phyloP scores from a whole-genome alignment of 2,888 invertebrate genomes.

The Kryphioiulus occultus region DNA sequence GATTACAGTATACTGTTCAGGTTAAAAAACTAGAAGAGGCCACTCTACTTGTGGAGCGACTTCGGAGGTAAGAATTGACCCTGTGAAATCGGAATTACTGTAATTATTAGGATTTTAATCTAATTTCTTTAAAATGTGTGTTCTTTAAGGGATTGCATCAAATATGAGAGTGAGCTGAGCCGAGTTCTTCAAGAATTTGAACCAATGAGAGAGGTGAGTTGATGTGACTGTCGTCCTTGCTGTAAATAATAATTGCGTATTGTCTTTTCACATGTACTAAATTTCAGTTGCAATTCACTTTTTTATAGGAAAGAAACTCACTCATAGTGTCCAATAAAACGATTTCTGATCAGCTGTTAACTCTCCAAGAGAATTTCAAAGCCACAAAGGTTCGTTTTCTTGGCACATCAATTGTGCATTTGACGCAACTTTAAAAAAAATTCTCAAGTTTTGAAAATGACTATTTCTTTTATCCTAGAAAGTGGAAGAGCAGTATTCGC shows the following conservation, averaged over 20 bases:
- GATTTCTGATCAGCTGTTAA: not conserved
- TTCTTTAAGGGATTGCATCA: slow-evolving; percentile 27
- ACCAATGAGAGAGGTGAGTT: slow-evolving; percentile 37
- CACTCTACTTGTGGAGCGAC: not conserved
- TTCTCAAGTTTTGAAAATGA: too few relatives aligned
- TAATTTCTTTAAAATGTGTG: not conserved
- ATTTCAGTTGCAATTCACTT: not conserved
- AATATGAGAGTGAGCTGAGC: slow-evolving; percentile 32
- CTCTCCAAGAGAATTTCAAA: not conserved
- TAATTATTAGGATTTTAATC: not conserved
- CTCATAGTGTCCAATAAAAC: not conserved
- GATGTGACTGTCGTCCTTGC: too few relatives aligned
- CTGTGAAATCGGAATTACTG: not conserved
- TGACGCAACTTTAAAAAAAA: too few relatives aligned
- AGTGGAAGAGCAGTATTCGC: too few relatives aligned
- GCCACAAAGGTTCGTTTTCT: not conserved
- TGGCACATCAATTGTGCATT: too few relatives aligned
- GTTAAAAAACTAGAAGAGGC: not conserved
- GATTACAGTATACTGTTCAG: slow-evolving; percentile 6
- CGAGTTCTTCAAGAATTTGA: slow-evolving; percentile 45
- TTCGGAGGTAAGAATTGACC: slow-evolving; percentile 1
- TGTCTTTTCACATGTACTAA: not conserved
- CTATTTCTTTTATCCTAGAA: too few relatives aligned
- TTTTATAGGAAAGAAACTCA: slow-evolving; percentile 13
- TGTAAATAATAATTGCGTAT: not conserved